Percentiles rank a stretch among this genome's conserved stretches.
These are phyloP conservation scores for Battus philenor DNA, from an alignment of 1,140 invertebrate species.

Conservation along the genomic window DNA sequence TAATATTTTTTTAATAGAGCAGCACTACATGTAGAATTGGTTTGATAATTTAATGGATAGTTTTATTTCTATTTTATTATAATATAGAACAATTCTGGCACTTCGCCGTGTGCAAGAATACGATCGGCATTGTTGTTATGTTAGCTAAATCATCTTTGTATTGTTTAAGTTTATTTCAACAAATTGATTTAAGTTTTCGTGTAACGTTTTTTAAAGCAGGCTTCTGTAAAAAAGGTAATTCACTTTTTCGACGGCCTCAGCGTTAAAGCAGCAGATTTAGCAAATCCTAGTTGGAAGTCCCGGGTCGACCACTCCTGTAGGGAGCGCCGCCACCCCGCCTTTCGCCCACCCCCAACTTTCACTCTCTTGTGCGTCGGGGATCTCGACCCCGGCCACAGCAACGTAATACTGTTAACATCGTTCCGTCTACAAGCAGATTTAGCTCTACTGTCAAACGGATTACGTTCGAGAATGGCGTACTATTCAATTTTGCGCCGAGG, in stretches of 20 bases:
- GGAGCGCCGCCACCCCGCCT: conserved; percentile 50
- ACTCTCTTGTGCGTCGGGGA: conserved; percentile 68
- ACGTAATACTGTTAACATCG: conserved; percentile 46
- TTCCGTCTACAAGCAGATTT: conserved; percentile 24
- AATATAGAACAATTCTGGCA: too few relatives aligned
- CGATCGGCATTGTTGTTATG: too few relatives aligned
- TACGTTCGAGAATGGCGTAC: conserved; percentile 43
- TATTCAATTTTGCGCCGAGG: conserved; percentile 48
- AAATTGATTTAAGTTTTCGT: too few relatives aligned
- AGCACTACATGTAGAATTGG: too few relatives aligned
- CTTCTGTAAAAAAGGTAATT: conserved; percentile 17
- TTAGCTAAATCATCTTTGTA: too few relatives aligned
- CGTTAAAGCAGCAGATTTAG: conserved; percentile 68
- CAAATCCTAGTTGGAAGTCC: conserved; percentile 65
- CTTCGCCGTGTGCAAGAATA: too few relatives aligned
- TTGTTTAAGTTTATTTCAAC: too few relatives aligned
- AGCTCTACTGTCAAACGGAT: conserved; percentile 20
- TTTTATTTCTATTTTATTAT: too few relatives aligned
- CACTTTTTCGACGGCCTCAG: conserved; percentile 39
- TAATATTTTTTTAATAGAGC: too few relatives aligned
- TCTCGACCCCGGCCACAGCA: conserved; percentile 42
- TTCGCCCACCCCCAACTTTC: conserved; percentile 62
- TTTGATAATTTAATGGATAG: too few relatives aligned
- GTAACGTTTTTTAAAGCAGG: too few relatives aligned
- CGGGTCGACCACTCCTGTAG: conserved; percentile 67